These are phyloP conservation scores for Zaprionus lachaisei DNA, from an alignment of 1,140 invertebrate genomes.

Conservation along the genomic window DNA sequence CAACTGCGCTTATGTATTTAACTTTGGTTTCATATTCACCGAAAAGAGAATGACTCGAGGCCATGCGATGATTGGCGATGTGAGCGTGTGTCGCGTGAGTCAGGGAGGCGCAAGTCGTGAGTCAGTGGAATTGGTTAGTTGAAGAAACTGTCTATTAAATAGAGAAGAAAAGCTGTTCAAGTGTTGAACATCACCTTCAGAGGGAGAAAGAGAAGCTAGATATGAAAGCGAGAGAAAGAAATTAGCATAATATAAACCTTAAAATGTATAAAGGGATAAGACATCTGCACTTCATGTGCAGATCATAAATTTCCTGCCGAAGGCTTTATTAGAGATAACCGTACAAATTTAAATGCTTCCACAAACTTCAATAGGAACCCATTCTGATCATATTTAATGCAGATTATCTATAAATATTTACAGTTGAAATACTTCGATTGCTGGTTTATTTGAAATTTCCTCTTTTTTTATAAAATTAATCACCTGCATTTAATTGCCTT, in stretches of 20 bases:
- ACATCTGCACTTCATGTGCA: no score
- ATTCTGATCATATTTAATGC: neutral
- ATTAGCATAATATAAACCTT: neutral
- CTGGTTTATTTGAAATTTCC: neutral
- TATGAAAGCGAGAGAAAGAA: no score
- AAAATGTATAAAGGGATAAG: no score
- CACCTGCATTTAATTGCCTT: neutral
- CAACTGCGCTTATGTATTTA: conserved; percentile 80
- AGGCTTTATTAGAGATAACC: neutral
- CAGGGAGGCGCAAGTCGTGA: neutral
- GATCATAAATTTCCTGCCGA: no score
- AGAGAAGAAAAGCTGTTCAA: neutral
- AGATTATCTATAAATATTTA: neutral
- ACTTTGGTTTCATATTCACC: conserved; percentile 75
- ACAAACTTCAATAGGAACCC: neutral
- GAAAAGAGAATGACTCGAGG: conserved; percentile 27
- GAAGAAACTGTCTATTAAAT: no score
- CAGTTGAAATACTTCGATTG: neutral
- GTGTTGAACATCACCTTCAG: neutral
- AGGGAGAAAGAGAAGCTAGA: no score
- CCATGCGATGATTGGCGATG: conserved; percentile 16
- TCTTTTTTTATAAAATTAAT: neutral
- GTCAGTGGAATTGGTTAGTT: no score
- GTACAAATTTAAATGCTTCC: no score
- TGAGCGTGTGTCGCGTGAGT: conserved; percentile 7